phyloP scores from a whole-genome alignment of 2,113 vertebrate genomes.

The Rhombomys opimus region DNA sequence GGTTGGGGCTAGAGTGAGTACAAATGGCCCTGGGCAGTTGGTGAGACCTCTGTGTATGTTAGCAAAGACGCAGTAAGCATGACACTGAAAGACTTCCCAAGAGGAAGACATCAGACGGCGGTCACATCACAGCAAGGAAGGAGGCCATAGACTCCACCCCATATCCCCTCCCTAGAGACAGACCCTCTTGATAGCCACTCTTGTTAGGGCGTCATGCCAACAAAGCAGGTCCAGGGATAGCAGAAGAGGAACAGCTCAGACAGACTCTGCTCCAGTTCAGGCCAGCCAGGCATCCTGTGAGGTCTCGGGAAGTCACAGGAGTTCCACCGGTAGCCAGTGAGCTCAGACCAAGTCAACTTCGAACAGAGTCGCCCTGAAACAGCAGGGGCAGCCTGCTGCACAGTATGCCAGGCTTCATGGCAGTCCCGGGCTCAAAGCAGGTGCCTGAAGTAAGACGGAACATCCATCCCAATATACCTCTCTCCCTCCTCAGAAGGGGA shows the following conservation, averaged over 20 bases:
- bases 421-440: too few species aligned
- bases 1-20: neutral
- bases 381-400: neutral
- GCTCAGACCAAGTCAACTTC: too few species aligned
- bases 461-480: neutral
- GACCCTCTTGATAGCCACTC: neutral
- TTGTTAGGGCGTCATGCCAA: neutral
- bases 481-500: neutral
- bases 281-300: neutral
- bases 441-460: neutral
- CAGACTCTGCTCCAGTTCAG: too few species aligned
- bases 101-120: neutral
- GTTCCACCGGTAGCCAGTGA: neutral
- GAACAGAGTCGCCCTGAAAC: neutral
- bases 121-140: neutral
- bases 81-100: conserved; percentile 32
- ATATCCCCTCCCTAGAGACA: neutral
- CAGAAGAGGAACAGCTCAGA: neutral
- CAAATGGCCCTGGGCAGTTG: too few species aligned
- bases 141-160: neutral
- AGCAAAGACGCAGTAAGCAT: neutral
- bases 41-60: neutral
- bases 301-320: neutral
- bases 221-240: neutral
- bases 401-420: neutral